A percentile compares a stretch with the other conserved stretches of the same genome.
Evolutionary conservation across 92 coral and sea anemone species (phyloP).

Genomic region (Anthopleura xanthogrammica): DNA sequence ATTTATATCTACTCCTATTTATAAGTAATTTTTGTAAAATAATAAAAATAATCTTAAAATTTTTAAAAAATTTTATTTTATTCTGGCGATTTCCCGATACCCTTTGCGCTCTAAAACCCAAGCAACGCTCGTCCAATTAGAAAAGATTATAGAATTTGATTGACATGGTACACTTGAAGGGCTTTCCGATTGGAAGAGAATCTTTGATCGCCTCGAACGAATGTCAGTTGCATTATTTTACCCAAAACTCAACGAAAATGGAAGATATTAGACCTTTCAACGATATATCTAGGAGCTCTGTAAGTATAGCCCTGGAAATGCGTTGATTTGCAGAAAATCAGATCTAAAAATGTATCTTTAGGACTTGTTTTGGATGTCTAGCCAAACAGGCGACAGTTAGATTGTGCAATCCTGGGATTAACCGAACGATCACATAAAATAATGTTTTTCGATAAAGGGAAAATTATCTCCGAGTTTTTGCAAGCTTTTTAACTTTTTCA

Average conservation of each 20-base stretch:
- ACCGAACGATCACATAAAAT: neutral
- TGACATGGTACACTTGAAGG: neutral
- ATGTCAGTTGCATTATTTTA: neutral
- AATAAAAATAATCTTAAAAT: neutral
- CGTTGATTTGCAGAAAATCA: neutral
- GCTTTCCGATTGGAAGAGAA: neutral
- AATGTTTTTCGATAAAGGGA: neutral
- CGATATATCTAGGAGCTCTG: slow-evolving; percentile 29
- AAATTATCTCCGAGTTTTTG: too few relatives aligned
- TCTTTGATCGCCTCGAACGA: neutral
- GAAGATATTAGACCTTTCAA: slow-evolving; percentile 18
- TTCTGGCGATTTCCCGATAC: neutral
- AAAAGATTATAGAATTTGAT: neutral
- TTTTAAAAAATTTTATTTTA: neutral
- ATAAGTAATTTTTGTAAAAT: neutral
- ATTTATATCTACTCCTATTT: neutral
- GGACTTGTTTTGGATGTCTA: neutral
- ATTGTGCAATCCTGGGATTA: neutral
- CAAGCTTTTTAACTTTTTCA: too few relatives aligned
- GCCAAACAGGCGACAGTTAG: neutral
- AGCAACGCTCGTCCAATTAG: neutral
- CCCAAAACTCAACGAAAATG: neutral
- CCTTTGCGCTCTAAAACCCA: neutral
- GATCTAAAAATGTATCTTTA: neutral
- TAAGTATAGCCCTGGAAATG: slow-evolving; percentile 13